Evolutionary conservation across 1,140 invertebrate genomes (phyloP), one percentile per base, ranked within the genome.

Genomic region (Zaprionus camerounensis): DNA sequence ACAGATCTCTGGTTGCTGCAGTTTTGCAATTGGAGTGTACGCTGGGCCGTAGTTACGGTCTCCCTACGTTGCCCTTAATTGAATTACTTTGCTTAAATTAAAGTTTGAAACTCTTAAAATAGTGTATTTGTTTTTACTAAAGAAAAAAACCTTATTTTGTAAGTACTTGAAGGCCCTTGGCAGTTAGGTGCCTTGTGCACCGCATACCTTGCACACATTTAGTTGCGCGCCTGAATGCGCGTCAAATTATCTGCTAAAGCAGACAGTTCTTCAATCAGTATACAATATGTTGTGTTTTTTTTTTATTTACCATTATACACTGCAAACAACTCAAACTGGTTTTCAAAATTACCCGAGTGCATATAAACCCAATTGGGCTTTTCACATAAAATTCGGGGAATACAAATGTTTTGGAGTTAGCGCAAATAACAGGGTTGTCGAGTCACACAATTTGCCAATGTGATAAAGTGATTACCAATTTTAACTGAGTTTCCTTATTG

Each of bases 201-300:
- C 9, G 9, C 31, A 11, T 9, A 34, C 9, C 31, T 34, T 34
- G 9, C 31, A 34, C 31, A 34, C 28, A 28, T 1, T 34, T 9
- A 11, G 9, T 0, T 34, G 9, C 31, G 31, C 9, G 31, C 31
- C 31, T 34, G 31, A 34, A 34, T 34, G 20, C 46, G 11, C 20
- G 9, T 51, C 46, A 24, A 24, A 22, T 51, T 51, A 51, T 51
- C 46, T 24, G 46, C 46, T 13, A 22, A 12, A 24, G 46, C 22
- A 51, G 24, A 51, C 46, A 51, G 11, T 51, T 51, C 46, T 20
- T 20, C 20, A 51, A 51, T 51, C 46, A 51, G 5, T 24, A 51
- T 51, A 20, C 26, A 17, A 17, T 17, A 17, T 17, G 17, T 17
- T n/a, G n/a, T n/a, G n/a, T n/a, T n/a, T n/a, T 13, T 22, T 51